These are phyloP conservation scores for Candidula unifasciata DNA, from an alignment of 2,888 invertebrate genomes.

Conservation along the genomic window DNA sequence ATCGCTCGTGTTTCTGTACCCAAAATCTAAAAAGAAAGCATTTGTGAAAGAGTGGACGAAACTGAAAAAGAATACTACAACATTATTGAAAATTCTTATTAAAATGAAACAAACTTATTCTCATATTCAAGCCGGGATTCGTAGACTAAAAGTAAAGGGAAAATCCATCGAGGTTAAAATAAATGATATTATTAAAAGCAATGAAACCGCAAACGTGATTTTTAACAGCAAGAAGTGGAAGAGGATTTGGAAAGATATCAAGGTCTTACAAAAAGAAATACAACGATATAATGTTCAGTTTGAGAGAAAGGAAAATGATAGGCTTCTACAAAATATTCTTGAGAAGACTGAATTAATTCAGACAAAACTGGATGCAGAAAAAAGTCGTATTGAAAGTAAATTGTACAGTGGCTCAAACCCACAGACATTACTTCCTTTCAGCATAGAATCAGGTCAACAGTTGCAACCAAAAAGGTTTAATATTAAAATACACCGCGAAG, in stretches of 20 bases:
- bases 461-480: not conserved
- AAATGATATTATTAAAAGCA: not conserved
- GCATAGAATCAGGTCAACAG: not conserved
- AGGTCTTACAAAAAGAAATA: not conserved
- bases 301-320: not conserved
- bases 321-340: not conserved
- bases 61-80: not conserved
- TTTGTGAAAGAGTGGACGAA: not conserved
- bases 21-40: not conserved
- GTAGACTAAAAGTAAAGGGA: not conserved
- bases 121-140: not conserved
- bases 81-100: not conserved
- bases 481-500: not conserved
- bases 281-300: not conserved
- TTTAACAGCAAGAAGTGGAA: not conserved
- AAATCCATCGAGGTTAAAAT: not conserved
- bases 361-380: not conserved
- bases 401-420: not conserved
- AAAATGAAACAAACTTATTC: not conserved
- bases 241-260: not conserved
- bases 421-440: not conserved
- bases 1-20: not conserved
- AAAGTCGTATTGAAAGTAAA: not conserved
- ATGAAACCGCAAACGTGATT: not conserved
- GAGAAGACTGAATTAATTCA: conserved; percentile 1